Percentiles rank a stretch among this genome's conserved stretches.
phyloP scores from a whole-genome alignment of 2,113 vertebrate species.

The Bubo scandiacus region DNA sequence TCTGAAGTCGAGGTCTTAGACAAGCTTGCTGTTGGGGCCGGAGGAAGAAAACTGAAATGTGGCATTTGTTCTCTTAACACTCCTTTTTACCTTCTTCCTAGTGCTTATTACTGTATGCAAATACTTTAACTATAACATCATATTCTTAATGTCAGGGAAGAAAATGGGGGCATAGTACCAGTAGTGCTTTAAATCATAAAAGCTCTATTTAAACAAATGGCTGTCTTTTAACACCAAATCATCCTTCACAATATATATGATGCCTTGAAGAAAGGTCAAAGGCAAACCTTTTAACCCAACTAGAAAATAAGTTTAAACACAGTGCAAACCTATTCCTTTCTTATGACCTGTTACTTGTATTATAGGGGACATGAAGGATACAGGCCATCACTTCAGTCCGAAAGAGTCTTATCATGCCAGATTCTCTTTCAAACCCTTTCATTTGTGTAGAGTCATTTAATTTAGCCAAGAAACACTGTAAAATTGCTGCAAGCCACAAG shows the following conservation, averaged over 20 bases:
- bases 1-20: neutral
- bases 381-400: neutral
- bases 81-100: neutral
- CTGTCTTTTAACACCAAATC: neutral
- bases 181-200: neutral
- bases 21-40: neutral
- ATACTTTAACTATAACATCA: neutral
- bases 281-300: neutral
- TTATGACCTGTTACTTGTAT: neutral
- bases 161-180: neutral
- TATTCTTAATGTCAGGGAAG: neutral
- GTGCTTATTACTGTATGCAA: neutral
- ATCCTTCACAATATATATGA: neutral
- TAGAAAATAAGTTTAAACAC: neutral
- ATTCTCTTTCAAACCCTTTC: neutral
- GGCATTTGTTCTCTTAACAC: neutral
- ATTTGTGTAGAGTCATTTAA: neutral
- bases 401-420: neutral
- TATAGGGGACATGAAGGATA: neutral
- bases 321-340: neutral
- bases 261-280: neutral
- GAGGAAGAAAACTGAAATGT: neutral
- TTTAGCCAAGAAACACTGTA: neutral
- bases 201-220: neutral
- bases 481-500: neutral